Evolutionary conservation across 2,797 vertebrate species (phyloP).

Genomic region (Trachurus trachurus): DNA sequence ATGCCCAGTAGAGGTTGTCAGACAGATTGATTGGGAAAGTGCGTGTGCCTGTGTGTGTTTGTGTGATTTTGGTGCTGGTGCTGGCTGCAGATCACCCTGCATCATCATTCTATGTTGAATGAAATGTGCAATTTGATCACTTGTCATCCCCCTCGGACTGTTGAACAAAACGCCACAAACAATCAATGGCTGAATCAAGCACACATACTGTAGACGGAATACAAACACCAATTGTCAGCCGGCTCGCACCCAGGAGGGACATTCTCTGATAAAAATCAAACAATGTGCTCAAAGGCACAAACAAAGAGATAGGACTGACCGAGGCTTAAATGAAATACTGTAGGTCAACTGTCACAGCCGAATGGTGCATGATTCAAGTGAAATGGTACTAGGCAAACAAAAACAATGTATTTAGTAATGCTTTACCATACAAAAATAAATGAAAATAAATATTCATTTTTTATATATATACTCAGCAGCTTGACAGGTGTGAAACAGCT

Average conservation of each 20-base stretch:
- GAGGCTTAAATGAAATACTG: conserved; percentile 2
- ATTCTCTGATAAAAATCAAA: conserved; percentile 58
- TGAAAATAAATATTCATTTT: conserved; percentile 2
- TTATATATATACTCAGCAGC: not conserved
- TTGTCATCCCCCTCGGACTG: conserved; percentile 46
- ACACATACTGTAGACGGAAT: conserved; percentile 54
- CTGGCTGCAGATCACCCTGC: conserved; percentile 43
- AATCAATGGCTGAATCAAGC: conserved; percentile 65
- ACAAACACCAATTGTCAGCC: conserved; percentile 63
- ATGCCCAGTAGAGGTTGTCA: conserved; percentile 74
- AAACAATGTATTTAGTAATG: conserved; percentile 1
- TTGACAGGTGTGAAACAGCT: conserved; percentile 20
- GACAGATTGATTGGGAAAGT: conserved; percentile 73
- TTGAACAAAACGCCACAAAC: conserved; percentile 63
- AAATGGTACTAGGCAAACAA: not conserved
- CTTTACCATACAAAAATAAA: not conserved
- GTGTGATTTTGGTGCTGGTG: conserved; percentile 42
- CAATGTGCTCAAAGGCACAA: conserved; percentile 34
- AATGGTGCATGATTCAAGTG: not conserved
- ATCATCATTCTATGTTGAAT: conserved; percentile 62
- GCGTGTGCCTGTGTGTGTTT: conserved; percentile 52
- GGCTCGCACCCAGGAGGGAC: conserved; percentile 29
- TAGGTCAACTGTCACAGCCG: not conserved
- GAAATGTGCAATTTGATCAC: conserved; percentile 72
- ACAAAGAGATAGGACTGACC: conserved; percentile 30